Evolutionary conservation across 2,888 invertebrate genomes (phyloP), one percentile per base, ranked within the genome.

Genomic region (Nectonema munidae): DNA sequence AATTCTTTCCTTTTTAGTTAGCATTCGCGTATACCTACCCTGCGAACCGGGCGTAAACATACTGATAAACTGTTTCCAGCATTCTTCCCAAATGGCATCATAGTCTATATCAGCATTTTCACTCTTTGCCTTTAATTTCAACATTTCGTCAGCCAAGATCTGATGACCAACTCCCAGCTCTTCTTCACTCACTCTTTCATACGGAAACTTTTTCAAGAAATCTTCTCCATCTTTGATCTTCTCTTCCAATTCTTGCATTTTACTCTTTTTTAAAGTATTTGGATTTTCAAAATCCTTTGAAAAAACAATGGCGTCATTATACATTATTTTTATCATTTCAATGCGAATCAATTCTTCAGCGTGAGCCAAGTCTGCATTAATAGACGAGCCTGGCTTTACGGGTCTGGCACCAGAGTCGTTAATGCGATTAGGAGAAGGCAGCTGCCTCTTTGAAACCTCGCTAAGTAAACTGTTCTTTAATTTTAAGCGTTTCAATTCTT

Each of bases 71-170:
- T 72, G 77, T 1, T 72, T 68, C 37, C 81, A 62, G 55, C 86
- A 86, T 57, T 89, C 83, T 51, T 81, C 76, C 86, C 86, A 89
- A 33, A 89, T 61, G 25, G 86, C 83, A 1, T 83, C 83, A 51
- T 89, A 86, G 0, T 68, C 70, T 86, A 89, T 89, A 30, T 79
- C 81, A 40, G 68, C 66, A 50, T 72, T 72, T 1, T 89, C 83
- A 1, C 69, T 62, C 17, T 69, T 68, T 73, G 81, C 77, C 61
- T 89, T 86, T 21, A 65, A 64, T 42, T 63, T 61, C 40, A 83
- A 52, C 48, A 72, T 52, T 14, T 57, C 51, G 46, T 64, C 65
- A 0, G 76, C 71, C 54, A 60, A 40, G 16, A 29, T 15, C 42
- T 15, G 9, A 20, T 3, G 28, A 38, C 14, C 6, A 13, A 34